Base-by-base conservation (phyloP, 2,797 vertebrate species). In the Distichodus sexfasciatus region DNA sequence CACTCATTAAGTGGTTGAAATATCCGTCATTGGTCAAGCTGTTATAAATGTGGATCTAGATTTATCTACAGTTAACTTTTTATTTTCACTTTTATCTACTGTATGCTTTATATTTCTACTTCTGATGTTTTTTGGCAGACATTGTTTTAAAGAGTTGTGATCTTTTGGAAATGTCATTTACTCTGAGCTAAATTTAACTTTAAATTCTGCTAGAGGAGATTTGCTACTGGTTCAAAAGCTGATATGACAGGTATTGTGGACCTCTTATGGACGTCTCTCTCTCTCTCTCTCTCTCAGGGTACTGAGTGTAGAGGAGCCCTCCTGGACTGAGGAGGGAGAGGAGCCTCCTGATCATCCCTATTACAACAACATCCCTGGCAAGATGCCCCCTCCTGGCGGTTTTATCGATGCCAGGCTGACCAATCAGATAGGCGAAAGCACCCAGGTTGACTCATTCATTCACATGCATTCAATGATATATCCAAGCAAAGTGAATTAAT, bases 321-420 rank as follows among this genome's bases (percentile, higher is more conserved):
- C 79, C 0, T 97, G 95, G 96, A 88, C 84, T 0, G 95, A 96
- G 78, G 96, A 98, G 76, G 95, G 96, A 15, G 93, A 91, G 0
- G 91, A 94, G 5, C 62, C 86, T 14, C 72, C 86, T 0, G 95
- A 97, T 21, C 94, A 94, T 76, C 92, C 93, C 0, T 99, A 98
- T 81, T 99, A 99, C 76, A 99, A 98, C 87, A 96, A 91, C 80
- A 89, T 96, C 80, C 94, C 96, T 0, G 94, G 94, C 63, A 99
- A 97, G 90, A 90, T 94, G 79, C 94, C 95, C 0, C 94, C 94
- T 0, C 86, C 92, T 0, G 96, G 95, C 0, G 95, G 93, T 8
- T 94, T 96, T 76, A 89, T 93, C 1, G 94, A 98, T 76, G 82
- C 89, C 29, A 90, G 94, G 58, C 85, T 95, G 80, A 90, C 89